Conservation (phyloP, 1,140 invertebrate genomes). For the Grapholita molesta region DNA sequence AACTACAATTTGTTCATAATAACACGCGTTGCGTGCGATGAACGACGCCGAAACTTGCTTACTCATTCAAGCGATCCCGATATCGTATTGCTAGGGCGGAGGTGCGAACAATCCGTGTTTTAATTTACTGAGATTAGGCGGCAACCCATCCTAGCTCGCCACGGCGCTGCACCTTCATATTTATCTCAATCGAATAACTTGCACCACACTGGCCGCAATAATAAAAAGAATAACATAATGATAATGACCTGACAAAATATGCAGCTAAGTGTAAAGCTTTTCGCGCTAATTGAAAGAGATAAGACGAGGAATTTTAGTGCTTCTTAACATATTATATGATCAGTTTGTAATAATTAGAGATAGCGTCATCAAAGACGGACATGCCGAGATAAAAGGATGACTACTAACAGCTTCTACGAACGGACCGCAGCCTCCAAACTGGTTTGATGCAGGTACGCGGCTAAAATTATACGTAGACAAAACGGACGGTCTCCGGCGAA, state of each 20-base stretch:
- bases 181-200: neutral
- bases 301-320: neutral
- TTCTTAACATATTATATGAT: neutral
- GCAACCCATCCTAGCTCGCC: neutral
- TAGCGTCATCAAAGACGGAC: slow-evolving; percentile 15
- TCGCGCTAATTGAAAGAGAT: neutral
- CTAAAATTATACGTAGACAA: slow-evolving; percentile 66
- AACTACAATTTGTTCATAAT: slow-evolving; percentile 35
- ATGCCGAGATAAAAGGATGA: slow-evolving; percentile 42
- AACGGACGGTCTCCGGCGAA: slow-evolving; percentile 34
- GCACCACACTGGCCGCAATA: neutral
- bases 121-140: slow-evolving; percentile 15
- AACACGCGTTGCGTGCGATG: slow-evolving; percentile 32
- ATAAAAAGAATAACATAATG: neutral
- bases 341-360: neutral
- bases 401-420: slow-evolving; percentile 51
- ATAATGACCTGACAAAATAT: neutral
- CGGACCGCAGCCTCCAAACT: slow-evolving; percentile 38
- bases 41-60: slow-evolving; percentile 36
- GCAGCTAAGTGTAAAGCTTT: neutral
- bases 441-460: slow-evolving; percentile 63
- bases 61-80: slow-evolving; percentile 33
- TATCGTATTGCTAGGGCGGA: slow-evolving; percentile 24
- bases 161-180: neutral
- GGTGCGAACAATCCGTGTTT: slow-evolving; percentile 39